phyloP scores from a whole-genome alignment of 2,113 vertebrate species.

The Circaetus gallicus region DNA sequence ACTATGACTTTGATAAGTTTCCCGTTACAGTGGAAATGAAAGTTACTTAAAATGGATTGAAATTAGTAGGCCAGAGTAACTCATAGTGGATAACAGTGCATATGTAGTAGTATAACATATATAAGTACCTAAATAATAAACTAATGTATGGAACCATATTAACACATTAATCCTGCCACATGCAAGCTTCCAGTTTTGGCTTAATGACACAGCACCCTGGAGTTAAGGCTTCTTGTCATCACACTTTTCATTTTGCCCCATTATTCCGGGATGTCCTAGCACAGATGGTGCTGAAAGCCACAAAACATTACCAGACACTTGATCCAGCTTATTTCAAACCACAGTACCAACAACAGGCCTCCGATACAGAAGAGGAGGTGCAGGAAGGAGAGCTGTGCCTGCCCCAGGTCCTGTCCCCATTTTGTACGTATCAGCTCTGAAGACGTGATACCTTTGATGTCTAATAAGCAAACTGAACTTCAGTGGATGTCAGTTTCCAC shows the following conservation, averaged over 20 bases:
- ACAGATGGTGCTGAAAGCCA: background rate
- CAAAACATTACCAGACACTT: background rate
- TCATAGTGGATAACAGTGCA: background rate
- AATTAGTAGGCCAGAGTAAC: background rate
- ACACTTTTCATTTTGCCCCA: background rate
- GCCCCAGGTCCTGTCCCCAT: background rate
- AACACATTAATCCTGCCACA: background rate
- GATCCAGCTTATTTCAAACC: background rate
- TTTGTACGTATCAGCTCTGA: background rate
- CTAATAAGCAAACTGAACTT: background rate
- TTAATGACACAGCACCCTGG: background rate
- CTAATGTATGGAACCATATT: background rate
- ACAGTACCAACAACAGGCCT: background rate
- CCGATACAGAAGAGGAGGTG: background rate
- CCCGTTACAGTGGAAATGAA: background rate
- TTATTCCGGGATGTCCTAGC: background rate
- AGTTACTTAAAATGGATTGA: background rate
- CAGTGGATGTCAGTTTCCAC: accelerated
- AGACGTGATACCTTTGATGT: background rate
- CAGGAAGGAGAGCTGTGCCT: background rate
- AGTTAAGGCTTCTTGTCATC: background rate
- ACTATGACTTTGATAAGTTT: background rate
- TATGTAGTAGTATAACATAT: background rate
- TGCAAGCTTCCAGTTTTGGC: background rate
- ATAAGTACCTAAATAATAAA: background rate